These are phyloP conservation scores for Macroglossus sobrinus DNA, from an alignment of 2,113 vertebrate genomes.

Conservation along the genomic window DNA sequence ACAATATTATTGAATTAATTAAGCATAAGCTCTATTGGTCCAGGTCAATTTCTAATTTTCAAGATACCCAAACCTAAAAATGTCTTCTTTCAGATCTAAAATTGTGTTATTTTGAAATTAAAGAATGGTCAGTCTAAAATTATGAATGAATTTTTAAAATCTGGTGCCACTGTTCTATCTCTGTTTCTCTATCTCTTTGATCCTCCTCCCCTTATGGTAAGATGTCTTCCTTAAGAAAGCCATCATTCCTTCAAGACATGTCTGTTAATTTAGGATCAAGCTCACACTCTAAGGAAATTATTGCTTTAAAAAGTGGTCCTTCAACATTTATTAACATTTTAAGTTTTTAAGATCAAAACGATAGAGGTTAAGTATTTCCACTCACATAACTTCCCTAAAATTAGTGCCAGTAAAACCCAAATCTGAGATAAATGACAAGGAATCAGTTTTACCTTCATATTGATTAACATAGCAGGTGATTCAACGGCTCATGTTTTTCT, in stretches of 20 bases:
- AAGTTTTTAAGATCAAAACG: background rate
- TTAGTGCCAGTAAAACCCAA: background rate
- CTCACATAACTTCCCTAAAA: background rate
- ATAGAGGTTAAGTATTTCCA: background rate
- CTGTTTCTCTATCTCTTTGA: background rate
- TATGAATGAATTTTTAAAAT: background rate
- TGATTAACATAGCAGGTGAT: background rate
- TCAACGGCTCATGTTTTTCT: background rate
- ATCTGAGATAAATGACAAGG: background rate
- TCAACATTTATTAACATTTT: background rate
- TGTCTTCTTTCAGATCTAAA: background rate
- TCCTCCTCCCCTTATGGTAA: background rate
- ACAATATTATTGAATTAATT: background rate
- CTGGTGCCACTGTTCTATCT: background rate
- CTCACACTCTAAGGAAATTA: background rate
- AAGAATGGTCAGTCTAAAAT: background rate
- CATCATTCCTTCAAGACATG: background rate
- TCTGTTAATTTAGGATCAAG: background rate
- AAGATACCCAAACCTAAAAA: background rate
- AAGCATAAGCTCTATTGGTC: background rate
- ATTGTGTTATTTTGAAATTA: background rate
- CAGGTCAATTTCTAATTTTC: constrained; percentile 6
- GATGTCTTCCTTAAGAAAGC: background rate
- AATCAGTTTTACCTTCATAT: background rate
- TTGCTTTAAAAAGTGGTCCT: background rate